These are phyloP conservation scores for Drosophila hawaiiensis DNA, from an alignment of 2,888 invertebrate species.

Conservation along the genomic window DNA sequence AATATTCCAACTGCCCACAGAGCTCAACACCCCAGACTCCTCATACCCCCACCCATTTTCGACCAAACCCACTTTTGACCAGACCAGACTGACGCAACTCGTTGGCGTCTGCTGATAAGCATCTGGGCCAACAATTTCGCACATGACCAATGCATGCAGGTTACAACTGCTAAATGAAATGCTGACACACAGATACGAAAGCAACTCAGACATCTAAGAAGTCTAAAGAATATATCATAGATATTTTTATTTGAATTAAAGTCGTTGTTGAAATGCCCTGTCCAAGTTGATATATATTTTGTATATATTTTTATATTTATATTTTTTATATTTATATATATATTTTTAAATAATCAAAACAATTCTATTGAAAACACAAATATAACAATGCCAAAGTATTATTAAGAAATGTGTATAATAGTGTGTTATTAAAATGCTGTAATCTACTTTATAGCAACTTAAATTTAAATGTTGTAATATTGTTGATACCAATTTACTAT, in stretches of 20 bases:
- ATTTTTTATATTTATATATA: no score
- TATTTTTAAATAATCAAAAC: background rate
- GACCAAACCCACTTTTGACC: background rate
- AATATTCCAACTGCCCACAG: conserved; percentile 68
- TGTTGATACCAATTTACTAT: background rate
- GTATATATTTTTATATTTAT: no score
- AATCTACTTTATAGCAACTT: background rate
- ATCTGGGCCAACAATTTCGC: conserved; percentile 82
- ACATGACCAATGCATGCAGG: conserved; percentile 76
- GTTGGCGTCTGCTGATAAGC: conserved; percentile 70
- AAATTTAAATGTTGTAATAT: background rate
- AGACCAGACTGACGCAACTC: conserved; percentile 32
- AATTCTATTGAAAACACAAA: background rate
- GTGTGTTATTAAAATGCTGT: background rate
- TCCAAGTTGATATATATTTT: background rate
- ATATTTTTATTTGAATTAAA: background rate
- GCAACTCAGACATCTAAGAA: background rate
- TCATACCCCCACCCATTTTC: background rate
- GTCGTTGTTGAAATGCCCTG: background rate
- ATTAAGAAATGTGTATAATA: background rate
- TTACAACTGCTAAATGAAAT: conserved; percentile 72
- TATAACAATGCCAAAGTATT: background rate
- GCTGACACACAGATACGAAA: conserved; percentile 68
- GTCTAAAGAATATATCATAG: background rate
- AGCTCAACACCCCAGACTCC: background rate